Conservation (phyloP, 2,113 vertebrate genomes). For the Chiloscyllium plagiosum region DNA sequence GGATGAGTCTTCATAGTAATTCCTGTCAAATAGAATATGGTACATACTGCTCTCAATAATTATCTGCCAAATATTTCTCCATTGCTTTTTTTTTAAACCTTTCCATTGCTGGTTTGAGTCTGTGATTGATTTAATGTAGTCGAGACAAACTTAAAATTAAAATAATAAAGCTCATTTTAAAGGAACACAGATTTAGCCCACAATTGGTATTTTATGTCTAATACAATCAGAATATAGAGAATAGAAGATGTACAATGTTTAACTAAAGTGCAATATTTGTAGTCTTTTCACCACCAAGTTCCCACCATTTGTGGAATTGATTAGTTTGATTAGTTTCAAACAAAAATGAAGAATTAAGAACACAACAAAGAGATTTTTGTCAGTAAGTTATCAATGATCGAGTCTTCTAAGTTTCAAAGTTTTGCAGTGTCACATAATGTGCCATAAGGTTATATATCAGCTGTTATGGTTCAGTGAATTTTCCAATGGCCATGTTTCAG, state of each 20-base stretch:
- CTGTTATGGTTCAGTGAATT: not conserved
- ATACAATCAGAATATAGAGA: constrained; percentile 5
- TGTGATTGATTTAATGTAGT: constrained; percentile 8
- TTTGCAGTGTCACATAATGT: not conserved
- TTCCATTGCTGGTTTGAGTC: not conserved
- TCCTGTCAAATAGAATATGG: not conserved
- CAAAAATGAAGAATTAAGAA: not conserved
- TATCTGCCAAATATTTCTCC: not conserved
- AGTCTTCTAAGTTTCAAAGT: not conserved
- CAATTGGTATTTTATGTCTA: constrained; percentile 23
- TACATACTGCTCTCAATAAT: not conserved
- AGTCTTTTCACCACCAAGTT: not conserved
- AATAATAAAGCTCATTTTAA: not conserved
- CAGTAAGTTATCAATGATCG: not conserved
- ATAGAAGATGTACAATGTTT: not conserved
- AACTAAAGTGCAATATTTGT: not conserved
- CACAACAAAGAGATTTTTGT: not conserved
- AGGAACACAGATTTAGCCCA: not conserved
- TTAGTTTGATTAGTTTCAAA: not conserved
- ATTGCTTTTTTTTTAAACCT: not conserved
- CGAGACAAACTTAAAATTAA: not conserved
- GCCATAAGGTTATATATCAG: not conserved
- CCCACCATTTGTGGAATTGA: not conserved
- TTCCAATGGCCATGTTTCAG: not conserved
- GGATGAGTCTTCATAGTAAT: not conserved